Conservation (phyloP, 2,888 invertebrate genomes). For the Suillia variegata region DNA sequence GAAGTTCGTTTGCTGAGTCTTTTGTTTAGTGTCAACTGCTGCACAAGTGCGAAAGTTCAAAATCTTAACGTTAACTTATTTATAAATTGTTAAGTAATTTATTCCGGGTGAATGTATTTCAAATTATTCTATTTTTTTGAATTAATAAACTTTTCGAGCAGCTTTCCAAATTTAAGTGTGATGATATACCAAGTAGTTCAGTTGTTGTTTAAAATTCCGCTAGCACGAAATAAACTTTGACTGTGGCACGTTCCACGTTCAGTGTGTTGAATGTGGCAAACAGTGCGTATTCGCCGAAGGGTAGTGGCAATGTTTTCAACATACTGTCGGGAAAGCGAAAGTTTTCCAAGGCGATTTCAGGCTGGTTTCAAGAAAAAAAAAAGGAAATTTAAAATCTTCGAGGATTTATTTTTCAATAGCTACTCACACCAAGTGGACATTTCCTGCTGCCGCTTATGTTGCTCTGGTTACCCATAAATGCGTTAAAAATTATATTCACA, state of each 20-base stretch:
- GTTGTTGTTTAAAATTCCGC: conserved; percentile 37
- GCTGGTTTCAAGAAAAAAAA: conserved; percentile 21
- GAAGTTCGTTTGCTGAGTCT: neutral
- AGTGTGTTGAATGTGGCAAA: conserved; percentile 35
- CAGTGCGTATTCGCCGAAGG: conserved; percentile 41
- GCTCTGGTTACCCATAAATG: conserved; percentile 25
- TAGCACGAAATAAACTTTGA: conserved; percentile 38
- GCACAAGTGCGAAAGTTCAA: no score
- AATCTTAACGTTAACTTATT: no score
- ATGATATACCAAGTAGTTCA: no score
- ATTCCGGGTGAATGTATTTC: no score
- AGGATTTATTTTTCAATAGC: neutral
- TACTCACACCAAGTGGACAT: conserved; percentile 38
- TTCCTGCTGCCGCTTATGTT: conserved; percentile 34
- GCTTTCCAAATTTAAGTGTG: no score
- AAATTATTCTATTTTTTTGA: neutral
- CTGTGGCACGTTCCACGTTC: conserved; percentile 24
- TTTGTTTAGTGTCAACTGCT: conserved; percentile 9
- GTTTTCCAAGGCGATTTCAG: conserved; percentile 31
- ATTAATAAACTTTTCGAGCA: no score
- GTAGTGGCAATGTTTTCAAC: conserved; percentile 36
- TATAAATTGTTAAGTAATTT: no score
- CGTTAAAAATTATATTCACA: conserved; percentile 39
- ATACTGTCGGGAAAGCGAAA: conserved; percentile 40
- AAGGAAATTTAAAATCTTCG: neutral